phyloP scores from a whole-genome alignment of 2,797 vertebrate genomes.

The Heteromormyrus szaboi region DNA sequence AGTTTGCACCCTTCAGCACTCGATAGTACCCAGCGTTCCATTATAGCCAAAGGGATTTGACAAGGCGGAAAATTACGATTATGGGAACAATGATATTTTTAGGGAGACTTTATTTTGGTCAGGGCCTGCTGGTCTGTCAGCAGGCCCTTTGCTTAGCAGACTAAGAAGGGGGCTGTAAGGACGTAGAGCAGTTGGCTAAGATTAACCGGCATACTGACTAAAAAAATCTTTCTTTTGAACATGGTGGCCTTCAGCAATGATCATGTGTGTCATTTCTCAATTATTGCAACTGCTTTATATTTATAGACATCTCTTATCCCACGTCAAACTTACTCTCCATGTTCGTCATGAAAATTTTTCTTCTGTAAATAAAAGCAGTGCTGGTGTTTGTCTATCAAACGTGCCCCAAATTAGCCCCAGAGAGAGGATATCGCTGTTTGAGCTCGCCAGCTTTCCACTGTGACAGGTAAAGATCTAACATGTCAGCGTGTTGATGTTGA shows the following conservation, averaged over 20 bases:
- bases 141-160: neutral
- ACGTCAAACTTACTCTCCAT: slow-evolving; percentile 8
- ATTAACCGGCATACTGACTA: neutral
- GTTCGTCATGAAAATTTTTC: neutral
- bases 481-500: neutral
- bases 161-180: neutral
- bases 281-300: slow-evolving; percentile 13
- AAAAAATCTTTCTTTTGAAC: neutral
- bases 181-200: neutral
- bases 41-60: neutral
- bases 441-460: neutral
- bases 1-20: neutral
- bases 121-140: neutral
- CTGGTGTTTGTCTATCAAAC: neutral
- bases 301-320: slow-evolving; percentile 13
- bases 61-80: neutral
- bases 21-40: neutral
- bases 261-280: neutral
- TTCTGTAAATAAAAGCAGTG: neutral
- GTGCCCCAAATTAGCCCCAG: neutral
- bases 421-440: neutral
- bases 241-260: neutral
- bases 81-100: slow-evolving; percentile 1
- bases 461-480: neutral
- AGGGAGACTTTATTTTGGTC: slow-evolving; percentile 1